Evolutionary conservation across 2,888 invertebrate species (phyloP).

Genomic region (Prenolepis imparis): DNA sequence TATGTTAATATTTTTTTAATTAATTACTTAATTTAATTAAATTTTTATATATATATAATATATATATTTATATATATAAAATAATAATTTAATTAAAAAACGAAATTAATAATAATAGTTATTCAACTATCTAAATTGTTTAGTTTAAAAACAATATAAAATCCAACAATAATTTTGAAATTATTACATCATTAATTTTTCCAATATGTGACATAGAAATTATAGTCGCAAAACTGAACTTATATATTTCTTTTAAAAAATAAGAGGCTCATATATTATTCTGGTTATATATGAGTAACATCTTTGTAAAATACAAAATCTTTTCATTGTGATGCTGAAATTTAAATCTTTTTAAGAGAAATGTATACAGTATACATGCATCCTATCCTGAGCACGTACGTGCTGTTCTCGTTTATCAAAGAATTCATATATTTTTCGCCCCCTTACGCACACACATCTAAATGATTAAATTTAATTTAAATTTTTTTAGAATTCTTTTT

Average conservation of each 20-base stretch:
- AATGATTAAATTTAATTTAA: neutral
- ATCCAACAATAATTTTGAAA: neutral
- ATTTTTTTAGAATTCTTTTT: slow-evolving; percentile 1
- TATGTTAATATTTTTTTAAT: neutral
- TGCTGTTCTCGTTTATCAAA: slow-evolving; percentile 36
- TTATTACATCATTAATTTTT: slow-evolving; percentile 9
- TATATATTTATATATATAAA: too few species aligned
- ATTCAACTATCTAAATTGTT: neutral
- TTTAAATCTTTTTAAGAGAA: slow-evolving; percentile 19
- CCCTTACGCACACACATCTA: neutral
- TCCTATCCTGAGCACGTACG: slow-evolving; percentile 35
- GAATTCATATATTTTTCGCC: slow-evolving; percentile 6
- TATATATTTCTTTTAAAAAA: neutral
- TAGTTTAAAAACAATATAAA: neutral
- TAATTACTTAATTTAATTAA: neutral
- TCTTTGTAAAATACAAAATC: neutral
- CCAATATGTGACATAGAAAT: neutral
- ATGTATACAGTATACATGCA: neutral
- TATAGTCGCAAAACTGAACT: neutral
- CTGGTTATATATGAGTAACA: neutral
- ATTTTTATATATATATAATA: too few species aligned
- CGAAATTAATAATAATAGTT: neutral
- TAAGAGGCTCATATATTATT: neutral
- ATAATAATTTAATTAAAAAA: neutral
- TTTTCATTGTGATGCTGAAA: neutral